Evolutionary conservation across 2,888 invertebrate species (phyloP), one percentile per base, ranked within the genome.

Genomic region (Agelastica alni): DNA sequence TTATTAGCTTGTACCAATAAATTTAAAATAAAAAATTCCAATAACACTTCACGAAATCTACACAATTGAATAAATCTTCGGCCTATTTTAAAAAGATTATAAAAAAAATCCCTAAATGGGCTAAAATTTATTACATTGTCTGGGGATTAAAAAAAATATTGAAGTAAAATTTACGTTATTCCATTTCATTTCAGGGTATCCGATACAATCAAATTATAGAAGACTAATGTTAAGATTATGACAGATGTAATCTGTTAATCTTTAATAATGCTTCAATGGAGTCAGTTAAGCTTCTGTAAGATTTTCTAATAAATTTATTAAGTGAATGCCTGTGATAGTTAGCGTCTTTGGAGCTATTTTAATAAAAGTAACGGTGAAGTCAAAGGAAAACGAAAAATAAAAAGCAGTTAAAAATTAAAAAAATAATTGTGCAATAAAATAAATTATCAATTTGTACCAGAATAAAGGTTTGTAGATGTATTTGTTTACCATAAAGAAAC

Each of bases 151-250:
- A 39, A 39, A 39, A 48, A 48, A 46, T n/a, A 46, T 48, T 48
- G 39, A 37, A 20, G 12, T 48, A 48, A 28, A 32, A 45, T 45
- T 45, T 45, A 34, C 34, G 34, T 34, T 22, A 22, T 13, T 30
- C 18, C 22, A 48, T 22, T 30, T 17, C 10, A 20, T 20, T 39
- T 6, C 18, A 7, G 26, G 20, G 10, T 20, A 20, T 18, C 10
- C 17, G 37, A 39, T 18, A 20, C 12, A 39, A 20, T 39, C 37
- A 39, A 39, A 39, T 39, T 22, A 48, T 17, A 48, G 16, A 47
- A 47, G 37, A 48, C 37, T 48, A 48, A 48, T 48, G 39, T 39
- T 39, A 48, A 48, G 48, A 48, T 48, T 48, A 48, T 48, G 48
- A 48, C 48, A 48, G 39, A 48, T 37, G 30, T 39, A 48, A 48